Base-by-base conservation (phyloP, 2,888 invertebrate genomes). In the Archips crataeganus region DNA sequence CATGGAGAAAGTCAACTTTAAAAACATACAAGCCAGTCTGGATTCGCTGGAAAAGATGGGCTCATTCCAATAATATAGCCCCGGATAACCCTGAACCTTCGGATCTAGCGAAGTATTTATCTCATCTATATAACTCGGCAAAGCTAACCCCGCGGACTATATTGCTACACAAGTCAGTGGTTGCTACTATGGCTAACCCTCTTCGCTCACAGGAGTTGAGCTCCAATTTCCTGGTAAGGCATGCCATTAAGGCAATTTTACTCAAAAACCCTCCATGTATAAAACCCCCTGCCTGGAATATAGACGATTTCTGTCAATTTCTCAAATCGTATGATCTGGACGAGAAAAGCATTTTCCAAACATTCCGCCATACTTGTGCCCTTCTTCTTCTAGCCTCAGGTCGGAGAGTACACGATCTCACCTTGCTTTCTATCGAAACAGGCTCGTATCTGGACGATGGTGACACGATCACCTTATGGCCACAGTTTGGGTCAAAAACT, bases 401-500 rank as follows among this genome's bases (percentile, higher is more conserved):
- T 0, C 34, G 59, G 10, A 34, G 59, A 13, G 36, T 59, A 1
- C 11, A 59, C 13, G 59, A 59, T 34, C 34, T 59, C 34, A 79
- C 80, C 2, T 71, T 80, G n/a, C 65, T 80, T 39, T 45, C 42
- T 70, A 74, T 63, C 42, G 71, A 60, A 71, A 67, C 51, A 23
- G 77, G 47, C 70, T 75, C 68, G 67, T 77, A 64, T 54, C 71
- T 54, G 67, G 78, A 62, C 63, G 77, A 23, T 39, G 78, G 60
- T 54, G 69, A 51, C 45, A 64, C 54, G 54, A 75, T 82, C 11
- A 70, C 74, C 11, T 73, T 82, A 51, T 79, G 78, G 78, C 80
- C 80, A n/a, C 42, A 60, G 13, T 82, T 80, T 54, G 79, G 81
- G 0, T 82, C 80, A 2, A 82, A 81, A 74, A 82, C 80, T 0